Base-by-base conservation (phyloP, 2,797 vertebrate genomes). In the Clarias fuscus region DNA sequence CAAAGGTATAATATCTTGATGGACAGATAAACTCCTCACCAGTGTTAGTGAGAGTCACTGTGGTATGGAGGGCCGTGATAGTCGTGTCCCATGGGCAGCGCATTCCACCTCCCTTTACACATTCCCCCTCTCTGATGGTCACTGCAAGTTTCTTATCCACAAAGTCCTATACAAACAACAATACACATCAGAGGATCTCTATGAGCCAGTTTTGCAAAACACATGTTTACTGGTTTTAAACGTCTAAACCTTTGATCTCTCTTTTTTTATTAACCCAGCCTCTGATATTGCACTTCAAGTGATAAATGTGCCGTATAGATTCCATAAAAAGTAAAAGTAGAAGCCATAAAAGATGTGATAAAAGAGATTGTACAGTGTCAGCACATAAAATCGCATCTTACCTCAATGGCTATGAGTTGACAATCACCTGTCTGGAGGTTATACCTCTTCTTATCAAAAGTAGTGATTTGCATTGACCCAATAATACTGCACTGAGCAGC, bases 381-480 rank as follows among this genome's bases (percentile, higher is more conserved):
- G 61, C 77, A 82, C 6, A 68, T 24, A 68, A 68, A 30, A 17
- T 33, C 20, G 53, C 33, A 6, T 67, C 93, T 92, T 90, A 98
- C 98, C 97, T 98, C 97, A 77, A 97, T 94, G 73, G 95, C 94
- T 11, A 85, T 93, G 88, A 97, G 96, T 14, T 91, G 82, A 88
- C 97, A 98, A 84, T 93, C 92, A 82, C 92, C 62, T 0, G 96
- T 93, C 0, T 86, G 92, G 40, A 97, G 94, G 0, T 94, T 94
- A 90, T 96, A 98, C 88, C 94, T 94, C 90, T 94, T 97, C 89
- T 93, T 93, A 88, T 98, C 97, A 17, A 98, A 98, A n/a, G 97
- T 99, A 89, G 94, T 82, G 78, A 97, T 95, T 88, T 98, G 97
- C 4, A 94, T 90, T 0, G 94, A 93, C 0, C 96, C 96, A 13